phyloP scores from a whole-genome alignment of 2,888 invertebrate species.

The Acleris sparsana region DNA sequence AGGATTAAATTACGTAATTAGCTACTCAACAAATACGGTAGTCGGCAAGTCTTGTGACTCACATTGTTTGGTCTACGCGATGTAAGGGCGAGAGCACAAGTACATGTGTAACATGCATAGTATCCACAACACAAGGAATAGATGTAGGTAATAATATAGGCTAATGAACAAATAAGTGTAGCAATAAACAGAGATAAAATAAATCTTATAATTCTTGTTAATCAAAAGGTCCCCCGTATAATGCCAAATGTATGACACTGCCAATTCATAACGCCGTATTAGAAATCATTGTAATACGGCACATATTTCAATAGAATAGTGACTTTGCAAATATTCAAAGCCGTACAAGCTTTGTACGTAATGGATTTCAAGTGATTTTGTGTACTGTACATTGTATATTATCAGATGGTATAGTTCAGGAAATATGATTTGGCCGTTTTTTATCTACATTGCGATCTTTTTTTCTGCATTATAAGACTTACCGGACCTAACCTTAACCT shows the following conservation, averaged over 20 bases:
- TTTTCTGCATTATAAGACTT: no score
- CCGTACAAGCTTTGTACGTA: constrained; percentile 9
- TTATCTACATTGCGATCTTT: no score
- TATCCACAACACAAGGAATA: not conserved
- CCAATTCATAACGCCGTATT: constrained; percentile 4
- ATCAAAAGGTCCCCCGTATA: no score
- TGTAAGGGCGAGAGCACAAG: not conserved
- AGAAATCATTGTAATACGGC: constrained; percentile 11
- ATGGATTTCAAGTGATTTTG: not conserved
- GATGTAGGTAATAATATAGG: not conserved
- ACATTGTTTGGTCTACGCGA: not conserved
- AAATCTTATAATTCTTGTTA: no score
- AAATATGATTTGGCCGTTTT: no score
- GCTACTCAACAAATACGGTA: not conserved
- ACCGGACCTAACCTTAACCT: no score
- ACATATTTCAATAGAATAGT: constrained; percentile 9
- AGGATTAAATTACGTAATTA: constrained; percentile 2
- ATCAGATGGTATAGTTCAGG: no score
- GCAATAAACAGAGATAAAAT: not conserved
- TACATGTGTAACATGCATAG: no score
- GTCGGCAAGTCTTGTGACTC: not conserved
- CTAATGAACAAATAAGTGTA: not conserved
- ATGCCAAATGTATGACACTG: not conserved
- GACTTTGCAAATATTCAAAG: constrained; percentile 9
- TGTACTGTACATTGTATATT: not conserved